A percentile compares a stretch with the other conserved stretches of the same genome.
phyloP scores from a whole-genome alignment of 2,888 invertebrate genomes.

The Zygaena filipendulae region DNA sequence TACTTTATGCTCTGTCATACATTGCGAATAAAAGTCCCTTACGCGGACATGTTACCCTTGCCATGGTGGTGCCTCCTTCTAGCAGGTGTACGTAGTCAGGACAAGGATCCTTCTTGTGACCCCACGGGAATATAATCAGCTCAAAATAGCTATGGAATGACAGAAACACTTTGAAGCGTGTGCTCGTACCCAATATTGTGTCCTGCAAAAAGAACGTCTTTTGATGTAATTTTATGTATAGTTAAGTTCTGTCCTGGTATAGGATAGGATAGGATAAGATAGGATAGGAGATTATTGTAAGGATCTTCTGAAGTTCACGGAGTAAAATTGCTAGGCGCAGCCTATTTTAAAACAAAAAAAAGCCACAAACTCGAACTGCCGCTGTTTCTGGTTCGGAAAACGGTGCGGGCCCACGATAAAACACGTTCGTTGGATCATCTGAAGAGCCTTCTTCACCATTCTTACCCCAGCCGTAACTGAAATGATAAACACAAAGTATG shows the following conservation, averaged over 20 bases:
- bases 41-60: constrained; percentile 42
- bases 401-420: constrained; percentile 80
- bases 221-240: constrained; percentile 1
- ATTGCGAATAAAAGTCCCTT: constrained; percentile 21
- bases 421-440: constrained; percentile 80
- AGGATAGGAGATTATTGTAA: too few species aligned
- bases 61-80: constrained; percentile 46
- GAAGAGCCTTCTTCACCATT: constrained; percentile 77
- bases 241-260: too few species aligned
- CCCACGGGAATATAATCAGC: constrained; percentile 58
- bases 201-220: constrained; percentile 31
- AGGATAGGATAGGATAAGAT: too few species aligned
- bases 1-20: too few species aligned
- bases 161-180: constrained; percentile 48
- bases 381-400: constrained; percentile 90
- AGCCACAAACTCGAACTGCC: constrained; percentile 70
- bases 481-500: constrained; percentile 9
- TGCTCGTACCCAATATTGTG: constrained; percentile 37
- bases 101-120: constrained; percentile 43
- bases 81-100: constrained; percentile 44
- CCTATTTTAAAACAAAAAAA: too few species aligned
- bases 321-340: too few species aligned
- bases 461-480: constrained; percentile 84
- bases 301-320: too few species aligned
- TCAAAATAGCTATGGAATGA: constrained; percentile 59